Conservation (phyloP, 2,888 invertebrate genomes). For the Pachliopta kotzebuea region DNA sequence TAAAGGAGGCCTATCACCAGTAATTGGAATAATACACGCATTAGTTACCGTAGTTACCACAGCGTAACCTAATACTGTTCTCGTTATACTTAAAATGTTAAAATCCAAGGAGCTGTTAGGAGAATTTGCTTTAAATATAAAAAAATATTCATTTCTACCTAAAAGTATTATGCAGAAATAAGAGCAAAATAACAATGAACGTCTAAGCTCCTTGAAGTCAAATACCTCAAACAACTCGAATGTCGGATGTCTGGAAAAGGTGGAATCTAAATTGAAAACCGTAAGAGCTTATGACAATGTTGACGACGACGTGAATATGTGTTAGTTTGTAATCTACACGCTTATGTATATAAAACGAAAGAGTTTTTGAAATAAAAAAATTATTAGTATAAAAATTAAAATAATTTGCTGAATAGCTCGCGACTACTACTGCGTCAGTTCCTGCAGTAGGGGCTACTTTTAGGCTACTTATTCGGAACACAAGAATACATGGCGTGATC, state of each 20-base stretch:
- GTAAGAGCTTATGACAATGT: neutral
- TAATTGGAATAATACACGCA: neutral
- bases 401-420: no score
- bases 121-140: neutral
- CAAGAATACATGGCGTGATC: no score
- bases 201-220: conserved; percentile 16
- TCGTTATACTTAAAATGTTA: neutral
- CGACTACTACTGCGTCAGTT: no score
- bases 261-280: neutral
- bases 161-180: conserved; percentile 2
- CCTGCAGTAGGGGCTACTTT: no score
- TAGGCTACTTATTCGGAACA: no score
- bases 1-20: no score
- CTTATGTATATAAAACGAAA: no score
- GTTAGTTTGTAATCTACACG: neutral
- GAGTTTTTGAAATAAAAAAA: no score
- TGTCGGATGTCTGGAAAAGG: neutral
- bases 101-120: no score
- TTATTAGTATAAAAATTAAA: no score
- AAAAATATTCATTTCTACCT: neutral
- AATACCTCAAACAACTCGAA: conserved; percentile 13
- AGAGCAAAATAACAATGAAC: conserved; percentile 3
- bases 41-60: neutral
- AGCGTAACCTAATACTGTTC: neutral
- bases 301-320: neutral